Evolutionary conservation across 2,797 vertebrate genomes (phyloP).

Genomic region (Basileuterus tristriatus): DNA sequence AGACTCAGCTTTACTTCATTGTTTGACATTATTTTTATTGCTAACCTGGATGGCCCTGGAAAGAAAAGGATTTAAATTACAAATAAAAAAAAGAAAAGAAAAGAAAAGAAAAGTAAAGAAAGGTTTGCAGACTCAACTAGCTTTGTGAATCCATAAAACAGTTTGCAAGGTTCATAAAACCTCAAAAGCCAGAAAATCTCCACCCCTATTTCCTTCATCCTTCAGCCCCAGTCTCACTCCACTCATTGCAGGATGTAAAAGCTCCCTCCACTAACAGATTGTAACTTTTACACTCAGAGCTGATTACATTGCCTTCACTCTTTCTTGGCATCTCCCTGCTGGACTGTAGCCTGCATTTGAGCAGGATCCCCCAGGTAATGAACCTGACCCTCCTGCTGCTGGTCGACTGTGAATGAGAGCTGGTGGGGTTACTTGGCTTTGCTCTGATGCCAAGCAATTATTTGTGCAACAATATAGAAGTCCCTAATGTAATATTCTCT

Average conservation of each 20-base stretch:
- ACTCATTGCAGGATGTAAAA: background rate
- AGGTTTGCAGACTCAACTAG: background rate
- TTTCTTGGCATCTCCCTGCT: background rate
- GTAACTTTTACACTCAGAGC: background rate
- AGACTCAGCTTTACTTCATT: background rate
- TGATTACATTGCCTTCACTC: background rate
- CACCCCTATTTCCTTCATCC: background rate
- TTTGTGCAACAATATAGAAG: background rate
- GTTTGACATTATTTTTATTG: slow-evolving; percentile 22
- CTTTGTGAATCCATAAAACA: slow-evolving; percentile 40
- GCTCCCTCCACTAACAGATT: background rate
- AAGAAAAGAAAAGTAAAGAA: background rate
- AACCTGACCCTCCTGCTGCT: background rate
- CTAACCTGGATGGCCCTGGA: background rate
- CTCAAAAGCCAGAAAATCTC: slow-evolving; percentile 51
- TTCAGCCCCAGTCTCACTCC: background rate
- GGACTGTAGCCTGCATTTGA: background rate
- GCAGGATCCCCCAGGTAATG: background rate
- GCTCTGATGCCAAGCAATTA: background rate
- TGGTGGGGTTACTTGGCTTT: background rate
- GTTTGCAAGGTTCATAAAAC: slow-evolving; percentile 52
- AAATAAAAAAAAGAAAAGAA: background rate
- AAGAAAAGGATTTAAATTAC: slow-evolving; percentile 25
- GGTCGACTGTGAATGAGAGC: fast-evolving
- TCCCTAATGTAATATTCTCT: background rate